A percentile compares a stretch with the other conserved stretches of the same genome.
phyloP scores from a whole-genome alignment of 2,888 invertebrate species.

The Suillia variegata region DNA sequence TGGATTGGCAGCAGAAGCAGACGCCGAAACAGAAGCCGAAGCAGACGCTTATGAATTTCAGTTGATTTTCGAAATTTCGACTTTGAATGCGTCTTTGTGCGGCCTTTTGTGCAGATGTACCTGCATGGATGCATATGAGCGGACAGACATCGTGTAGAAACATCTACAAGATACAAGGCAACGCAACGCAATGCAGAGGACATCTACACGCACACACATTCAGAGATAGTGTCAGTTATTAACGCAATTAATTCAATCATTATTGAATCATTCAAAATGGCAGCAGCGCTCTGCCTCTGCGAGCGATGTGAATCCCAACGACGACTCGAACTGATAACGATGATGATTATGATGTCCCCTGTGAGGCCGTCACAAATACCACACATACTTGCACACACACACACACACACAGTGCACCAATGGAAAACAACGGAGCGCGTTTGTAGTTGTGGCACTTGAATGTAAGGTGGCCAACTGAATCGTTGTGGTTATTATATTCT shows the following conservation, averaged over 20 bases:
- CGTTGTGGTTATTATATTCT: too few relatives aligned
- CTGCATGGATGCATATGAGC: neutral
- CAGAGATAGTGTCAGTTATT: conserved; percentile 59
- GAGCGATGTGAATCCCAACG: conserved; percentile 24
- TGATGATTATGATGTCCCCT: conserved; percentile 5
- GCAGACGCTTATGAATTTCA: too few relatives aligned
- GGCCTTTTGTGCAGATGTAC: neutral
- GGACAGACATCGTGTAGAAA: too few relatives aligned
- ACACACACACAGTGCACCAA: conserved; percentile 3
- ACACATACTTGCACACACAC: conserved; percentile 3
- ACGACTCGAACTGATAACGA: conserved; percentile 10
- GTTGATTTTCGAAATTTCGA: too few relatives aligned
- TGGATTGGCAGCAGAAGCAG: too few relatives aligned
- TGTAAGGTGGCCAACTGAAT: too few relatives aligned
- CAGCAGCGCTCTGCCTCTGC: too few relatives aligned
- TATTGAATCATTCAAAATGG: conserved; percentile 60
- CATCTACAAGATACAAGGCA: too few relatives aligned
- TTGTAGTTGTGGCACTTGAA: too few relatives aligned
- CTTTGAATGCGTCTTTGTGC: too few relatives aligned
- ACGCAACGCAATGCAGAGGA: too few relatives aligned
- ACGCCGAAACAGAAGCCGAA: too few relatives aligned
- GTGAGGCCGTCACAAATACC: conserved; percentile 5
- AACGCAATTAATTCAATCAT: conserved; percentile 62
- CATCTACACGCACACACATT: neutral
- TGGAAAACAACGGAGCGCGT: neutral